Evolutionary conservation across 2,888 invertebrate genomes (phyloP).

Genomic region (Caenorhabditis zanzibari): DNA sequence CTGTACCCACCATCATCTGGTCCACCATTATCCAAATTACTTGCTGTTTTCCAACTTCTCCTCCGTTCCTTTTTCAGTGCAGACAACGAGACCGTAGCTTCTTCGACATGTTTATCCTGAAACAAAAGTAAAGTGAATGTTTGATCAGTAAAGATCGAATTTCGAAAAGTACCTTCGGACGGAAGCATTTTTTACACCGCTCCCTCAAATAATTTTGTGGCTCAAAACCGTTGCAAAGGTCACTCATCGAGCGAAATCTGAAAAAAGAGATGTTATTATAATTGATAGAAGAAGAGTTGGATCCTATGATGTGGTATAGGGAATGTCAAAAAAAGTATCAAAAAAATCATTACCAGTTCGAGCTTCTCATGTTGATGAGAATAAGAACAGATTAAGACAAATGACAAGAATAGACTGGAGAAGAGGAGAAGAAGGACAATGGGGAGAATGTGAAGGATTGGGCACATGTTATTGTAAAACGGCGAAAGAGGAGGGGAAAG

Average conservation of each 20-base stretch:
- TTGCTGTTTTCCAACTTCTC: conserved; percentile 69
- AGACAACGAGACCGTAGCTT: conserved; percentile 48
- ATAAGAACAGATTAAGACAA: conserved; percentile 44
- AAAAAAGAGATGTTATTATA: conserved; percentile 17
- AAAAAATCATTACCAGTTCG: conserved; percentile 28
- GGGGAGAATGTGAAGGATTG: conserved; percentile 57
- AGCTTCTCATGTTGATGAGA: conserved; percentile 56
- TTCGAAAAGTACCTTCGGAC: conserved; percentile 68
- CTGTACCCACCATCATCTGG: conserved; percentile 73
- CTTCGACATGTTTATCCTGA: conserved; percentile 73
- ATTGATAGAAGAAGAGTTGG: neutral
- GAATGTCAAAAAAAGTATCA: neutral
- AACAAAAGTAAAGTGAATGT: conserved; percentile 30
- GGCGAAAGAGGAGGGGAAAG: conserved; percentile 37
- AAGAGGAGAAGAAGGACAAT: conserved; percentile 21
- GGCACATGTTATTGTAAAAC: conserved; percentile 65
- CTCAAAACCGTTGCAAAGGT: conserved; percentile 84
- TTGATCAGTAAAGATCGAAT: conserved; percentile 10
- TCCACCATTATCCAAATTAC: conserved; percentile 72
- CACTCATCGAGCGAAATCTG: conserved; percentile 70
- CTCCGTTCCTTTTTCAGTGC: conserved; percentile 70
- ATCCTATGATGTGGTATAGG: neutral
- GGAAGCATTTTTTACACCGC: conserved; percentile 84
- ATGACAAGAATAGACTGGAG: conserved; percentile 42
- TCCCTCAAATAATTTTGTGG: conserved; percentile 84